A percentile compares a stretch with the other conserved stretches of the same genome.
Conservation (phyloP, 2,113 vertebrate species). For the Cyprinus carpio region DNA sequence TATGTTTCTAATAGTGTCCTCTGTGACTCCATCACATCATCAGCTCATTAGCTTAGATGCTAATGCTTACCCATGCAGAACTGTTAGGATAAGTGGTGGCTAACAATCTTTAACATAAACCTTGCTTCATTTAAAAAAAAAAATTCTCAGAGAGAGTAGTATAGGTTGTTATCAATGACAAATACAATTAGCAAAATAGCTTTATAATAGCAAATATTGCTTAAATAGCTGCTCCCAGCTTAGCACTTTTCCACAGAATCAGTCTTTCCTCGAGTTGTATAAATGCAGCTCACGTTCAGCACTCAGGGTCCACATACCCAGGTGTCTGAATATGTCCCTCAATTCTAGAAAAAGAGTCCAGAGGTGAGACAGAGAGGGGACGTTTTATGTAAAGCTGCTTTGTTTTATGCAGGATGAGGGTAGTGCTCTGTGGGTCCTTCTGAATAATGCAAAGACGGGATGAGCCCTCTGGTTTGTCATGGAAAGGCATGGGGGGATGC, state of each 20-base stretch:
- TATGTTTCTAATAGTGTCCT: constrained; percentile 13
- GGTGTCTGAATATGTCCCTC: constrained; percentile 7
- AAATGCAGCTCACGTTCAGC: not conserved
- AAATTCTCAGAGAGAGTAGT: no score
- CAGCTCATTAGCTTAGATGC: not conserved
- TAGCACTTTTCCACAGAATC: not conserved
- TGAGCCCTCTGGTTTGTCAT: constrained; percentile 26
- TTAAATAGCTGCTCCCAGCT: not conserved
- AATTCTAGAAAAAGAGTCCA: constrained; percentile 1
- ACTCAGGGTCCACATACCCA: not conserved
- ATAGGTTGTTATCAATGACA: not conserved
- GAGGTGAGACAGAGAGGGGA: constrained; percentile 11
- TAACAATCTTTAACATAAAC: not conserved
- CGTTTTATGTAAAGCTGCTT: constrained; percentile 20
- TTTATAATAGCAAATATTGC: not conserved
- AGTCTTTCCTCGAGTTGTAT: not conserved
- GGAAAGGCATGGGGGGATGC: constrained; percentile 13
- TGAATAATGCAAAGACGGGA: constrained; percentile 38
- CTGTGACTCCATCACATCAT: not conserved
- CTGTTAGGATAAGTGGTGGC: not conserved
- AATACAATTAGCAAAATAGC: not conserved
- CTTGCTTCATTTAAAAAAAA: not conserved
- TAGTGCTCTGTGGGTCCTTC: not conserved
- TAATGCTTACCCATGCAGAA: not conserved
- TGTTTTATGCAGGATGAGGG: constrained; percentile 32